These are phyloP conservation scores for Phrynocephalus versicolor DNA, from an alignment of 2,113 vertebrate species.

Conservation along the genomic window DNA sequence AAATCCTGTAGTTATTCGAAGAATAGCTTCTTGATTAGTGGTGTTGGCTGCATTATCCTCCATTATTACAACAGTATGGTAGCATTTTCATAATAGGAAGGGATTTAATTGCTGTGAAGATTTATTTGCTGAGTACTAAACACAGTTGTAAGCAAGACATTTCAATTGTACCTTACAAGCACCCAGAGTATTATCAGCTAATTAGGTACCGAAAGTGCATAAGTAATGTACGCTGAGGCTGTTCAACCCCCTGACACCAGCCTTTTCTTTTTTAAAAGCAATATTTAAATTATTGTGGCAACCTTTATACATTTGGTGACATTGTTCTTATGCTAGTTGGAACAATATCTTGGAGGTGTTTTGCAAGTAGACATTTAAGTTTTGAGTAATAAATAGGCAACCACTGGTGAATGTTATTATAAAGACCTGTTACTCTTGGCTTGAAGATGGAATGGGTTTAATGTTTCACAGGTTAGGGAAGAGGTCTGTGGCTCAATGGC, in stretches of 20 bases:
- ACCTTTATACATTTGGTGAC: constrained; percentile 17
- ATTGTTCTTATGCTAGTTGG: constrained; percentile 42
- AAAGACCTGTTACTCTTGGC: too few relatives aligned
- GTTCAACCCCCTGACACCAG: constrained; percentile 37
- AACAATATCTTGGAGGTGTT: constrained; percentile 48
- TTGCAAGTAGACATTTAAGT: constrained; percentile 27
- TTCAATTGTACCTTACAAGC: constrained; percentile 58
- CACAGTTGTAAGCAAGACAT: constrained; percentile 57
- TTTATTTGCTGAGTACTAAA: constrained; percentile 71
- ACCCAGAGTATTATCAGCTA: constrained; percentile 59
- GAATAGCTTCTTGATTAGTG: constrained; percentile 65
- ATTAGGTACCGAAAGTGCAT: constrained; percentile 63
- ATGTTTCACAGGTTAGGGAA: too few relatives aligned
- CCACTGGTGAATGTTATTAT: too few relatives aligned
- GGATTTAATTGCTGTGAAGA: constrained; percentile 68
- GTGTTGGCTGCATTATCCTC: constrained; percentile 62
- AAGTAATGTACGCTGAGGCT: constrained; percentile 42
- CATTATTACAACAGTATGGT: constrained; percentile 65
- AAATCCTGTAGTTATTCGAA: constrained; percentile 69
- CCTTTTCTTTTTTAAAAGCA: constrained; percentile 50
- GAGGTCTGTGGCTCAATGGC: too few relatives aligned
- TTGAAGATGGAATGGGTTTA: too few relatives aligned
- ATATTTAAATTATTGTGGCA: constrained; percentile 53
- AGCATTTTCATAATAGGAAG: constrained; percentile 69
- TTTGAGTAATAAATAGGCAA: background rate